Percentiles rank a stretch among this genome's conserved stretches.
Evolutionary conservation across 2,797 vertebrate genomes (phyloP).

Genomic region (Monodelphis domestica): DNA sequence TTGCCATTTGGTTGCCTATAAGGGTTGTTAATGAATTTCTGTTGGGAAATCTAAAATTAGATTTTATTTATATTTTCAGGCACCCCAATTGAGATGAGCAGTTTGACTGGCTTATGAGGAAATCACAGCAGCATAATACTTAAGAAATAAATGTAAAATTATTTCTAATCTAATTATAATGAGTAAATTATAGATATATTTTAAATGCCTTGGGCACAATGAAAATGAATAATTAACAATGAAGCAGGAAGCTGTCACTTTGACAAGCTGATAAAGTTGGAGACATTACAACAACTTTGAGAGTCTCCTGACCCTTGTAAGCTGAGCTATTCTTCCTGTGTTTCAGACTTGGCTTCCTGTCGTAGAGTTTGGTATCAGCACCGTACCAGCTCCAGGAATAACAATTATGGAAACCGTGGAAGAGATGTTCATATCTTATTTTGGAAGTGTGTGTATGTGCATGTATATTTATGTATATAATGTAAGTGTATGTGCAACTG

Average conservation of each 20-base stretch:
- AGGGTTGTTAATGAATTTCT: not conserved
- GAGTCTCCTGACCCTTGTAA: not conserved
- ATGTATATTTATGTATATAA: not conserved
- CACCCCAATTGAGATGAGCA: not conserved
- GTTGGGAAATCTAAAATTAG: slow-evolving; percentile 1
- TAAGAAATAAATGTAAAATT: slow-evolving; percentile 7
- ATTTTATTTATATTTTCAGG: slow-evolving; percentile 10
- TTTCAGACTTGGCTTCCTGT: not conserved
- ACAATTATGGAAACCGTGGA: not conserved
- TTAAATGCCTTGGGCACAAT: not conserved
- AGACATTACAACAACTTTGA: not conserved
- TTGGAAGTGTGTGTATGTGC: not conserved
- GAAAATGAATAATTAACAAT: slow-evolving; percentile 10
- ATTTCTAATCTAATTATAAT: not conserved
- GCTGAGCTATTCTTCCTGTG: not conserved
- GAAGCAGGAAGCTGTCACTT: slow-evolving; percentile 6
- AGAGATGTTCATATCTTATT: not conserved
- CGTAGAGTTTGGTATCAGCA: not conserved
- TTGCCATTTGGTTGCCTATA: not conserved
- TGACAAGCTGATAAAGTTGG: slow-evolving; percentile 3
- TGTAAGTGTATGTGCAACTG: not conserved
- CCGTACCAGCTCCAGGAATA: no score
- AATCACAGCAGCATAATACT: not conserved
- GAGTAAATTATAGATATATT: not conserved
- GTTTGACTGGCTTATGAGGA: not conserved